Evolutionary conservation across 2,113 vertebrate species (phyloP).

Genomic region (Phodopus roborovskii): DNA sequence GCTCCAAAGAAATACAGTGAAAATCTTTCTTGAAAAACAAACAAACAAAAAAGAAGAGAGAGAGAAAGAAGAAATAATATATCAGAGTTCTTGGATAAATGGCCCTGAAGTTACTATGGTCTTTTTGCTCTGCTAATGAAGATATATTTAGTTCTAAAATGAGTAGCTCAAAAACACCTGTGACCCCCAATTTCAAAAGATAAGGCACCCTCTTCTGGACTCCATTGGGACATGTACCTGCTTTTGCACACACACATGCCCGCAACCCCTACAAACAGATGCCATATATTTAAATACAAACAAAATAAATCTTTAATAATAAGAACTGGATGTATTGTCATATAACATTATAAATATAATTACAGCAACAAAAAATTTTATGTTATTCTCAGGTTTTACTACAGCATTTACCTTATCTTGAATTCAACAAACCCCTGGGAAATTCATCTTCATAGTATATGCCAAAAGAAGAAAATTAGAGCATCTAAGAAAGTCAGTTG

Average conservation of each 20-base stretch:
- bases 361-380: background rate
- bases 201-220: background rate
- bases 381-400: background rate
- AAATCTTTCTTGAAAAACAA: too few relatives aligned
- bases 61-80: too few relatives aligned
- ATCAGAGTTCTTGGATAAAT: background rate
- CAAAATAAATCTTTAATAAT: conserved; percentile 58
- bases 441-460: conserved; percentile 62
- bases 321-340: conserved; percentile 10
- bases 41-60: too few relatives aligned
- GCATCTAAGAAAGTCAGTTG: conserved; percentile 76
- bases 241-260: background rate
- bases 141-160: background rate
- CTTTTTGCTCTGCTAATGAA: background rate
- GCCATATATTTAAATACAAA: background rate
- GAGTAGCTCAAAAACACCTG: background rate
- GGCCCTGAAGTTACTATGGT: background rate
- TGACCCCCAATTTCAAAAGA: background rate
- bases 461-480: conserved; percentile 67
- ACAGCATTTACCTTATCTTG: conserved; percentile 67
- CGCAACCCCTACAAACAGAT: background rate
- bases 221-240: background rate
- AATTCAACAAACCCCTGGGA: conserved; percentile 47
- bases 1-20: too few relatives aligned
- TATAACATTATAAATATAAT: background rate